These are phyloP conservation scores for Falco columbarius DNA, from an alignment of 2,797 vertebrate species.

Conservation along the genomic window DNA sequence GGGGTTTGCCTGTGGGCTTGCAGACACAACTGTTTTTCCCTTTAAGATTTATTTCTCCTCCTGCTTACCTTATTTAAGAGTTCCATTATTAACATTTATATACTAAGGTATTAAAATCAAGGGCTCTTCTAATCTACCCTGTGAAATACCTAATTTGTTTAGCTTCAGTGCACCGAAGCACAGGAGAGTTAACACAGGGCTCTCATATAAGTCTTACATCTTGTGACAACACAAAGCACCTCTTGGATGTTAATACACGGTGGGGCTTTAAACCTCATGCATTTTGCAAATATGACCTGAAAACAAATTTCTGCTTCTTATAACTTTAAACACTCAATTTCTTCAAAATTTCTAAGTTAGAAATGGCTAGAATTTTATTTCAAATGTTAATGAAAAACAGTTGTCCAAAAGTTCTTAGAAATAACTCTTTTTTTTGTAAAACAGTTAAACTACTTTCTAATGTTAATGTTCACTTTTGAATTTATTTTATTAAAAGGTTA, in stretches of 20 bases:
- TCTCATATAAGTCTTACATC: constrained; percentile 66
- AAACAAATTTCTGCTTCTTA: constrained; percentile 49
- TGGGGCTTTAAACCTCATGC: constrained; percentile 64
- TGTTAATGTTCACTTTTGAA: neutral
- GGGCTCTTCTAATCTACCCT: constrained; percentile 46
- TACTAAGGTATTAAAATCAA: constrained; percentile 59
- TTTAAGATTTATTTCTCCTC: constrained; percentile 40
- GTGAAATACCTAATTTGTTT: constrained; percentile 69
- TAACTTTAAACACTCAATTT: neutral
- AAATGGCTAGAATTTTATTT: neutral
- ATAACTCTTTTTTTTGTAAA: neutral
- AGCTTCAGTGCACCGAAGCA: constrained; percentile 64
- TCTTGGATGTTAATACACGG: constrained; percentile 53
- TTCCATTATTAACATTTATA: constrained; percentile 53
- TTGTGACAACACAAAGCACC: constrained; percentile 69
- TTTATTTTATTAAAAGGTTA: neutral
- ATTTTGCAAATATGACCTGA: constrained; percentile 73
- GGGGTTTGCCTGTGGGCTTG: neutral
- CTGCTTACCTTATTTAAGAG: constrained; percentile 49
- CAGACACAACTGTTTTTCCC: constrained; percentile 14
- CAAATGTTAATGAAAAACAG: neutral
- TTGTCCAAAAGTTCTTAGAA: neutral
- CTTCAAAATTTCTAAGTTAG: neutral
- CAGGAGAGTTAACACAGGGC: constrained; percentile 50
- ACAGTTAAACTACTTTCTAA: neutral